A percentile compares a stretch with the other conserved stretches of the same genome.
Evolutionary conservation across 2,113 vertebrate species (phyloP).

Genomic region (Helogale parvula): DNA sequence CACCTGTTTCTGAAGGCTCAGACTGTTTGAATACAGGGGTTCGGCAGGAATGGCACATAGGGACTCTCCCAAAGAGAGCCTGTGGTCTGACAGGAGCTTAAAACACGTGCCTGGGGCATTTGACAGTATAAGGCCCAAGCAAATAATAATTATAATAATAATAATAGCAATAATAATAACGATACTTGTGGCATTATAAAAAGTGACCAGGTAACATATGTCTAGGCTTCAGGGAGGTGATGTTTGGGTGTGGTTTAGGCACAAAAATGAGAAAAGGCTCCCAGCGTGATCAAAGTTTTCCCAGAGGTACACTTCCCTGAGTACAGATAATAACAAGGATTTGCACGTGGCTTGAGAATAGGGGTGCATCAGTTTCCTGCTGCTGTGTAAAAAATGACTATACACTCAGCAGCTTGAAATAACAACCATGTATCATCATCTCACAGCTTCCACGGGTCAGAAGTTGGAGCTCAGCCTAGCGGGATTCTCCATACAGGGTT

Average conservation of each 20-base stretch:
- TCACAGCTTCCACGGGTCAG: background rate
- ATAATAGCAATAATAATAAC: too few relatives aligned
- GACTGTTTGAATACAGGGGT: background rate
- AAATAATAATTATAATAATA: background rate
- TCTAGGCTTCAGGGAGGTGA: background rate
- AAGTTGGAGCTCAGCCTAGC: background rate
- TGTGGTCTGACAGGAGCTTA: background rate
- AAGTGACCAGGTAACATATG: background rate
- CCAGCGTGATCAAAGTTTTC: background rate
- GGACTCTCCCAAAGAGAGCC: background rate
- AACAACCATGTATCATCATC: too few relatives aligned
- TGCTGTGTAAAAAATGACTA: background rate
- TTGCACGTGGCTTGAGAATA: background rate
- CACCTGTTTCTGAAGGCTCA: background rate
- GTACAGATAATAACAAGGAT: background rate
- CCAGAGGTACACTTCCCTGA: background rate
- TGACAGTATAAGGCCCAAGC: background rate
- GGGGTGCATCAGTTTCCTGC: background rate
- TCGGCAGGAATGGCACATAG: too few relatives aligned
- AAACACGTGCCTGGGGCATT: background rate
- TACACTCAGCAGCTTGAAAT: background rate
- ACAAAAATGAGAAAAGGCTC: background rate
- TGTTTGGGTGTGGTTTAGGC: background rate
- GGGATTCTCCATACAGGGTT: background rate
- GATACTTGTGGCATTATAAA: background rate